Base-by-base conservation (phyloP, 2,113 vertebrate species). In the Oophaga pumilio region DNA sequence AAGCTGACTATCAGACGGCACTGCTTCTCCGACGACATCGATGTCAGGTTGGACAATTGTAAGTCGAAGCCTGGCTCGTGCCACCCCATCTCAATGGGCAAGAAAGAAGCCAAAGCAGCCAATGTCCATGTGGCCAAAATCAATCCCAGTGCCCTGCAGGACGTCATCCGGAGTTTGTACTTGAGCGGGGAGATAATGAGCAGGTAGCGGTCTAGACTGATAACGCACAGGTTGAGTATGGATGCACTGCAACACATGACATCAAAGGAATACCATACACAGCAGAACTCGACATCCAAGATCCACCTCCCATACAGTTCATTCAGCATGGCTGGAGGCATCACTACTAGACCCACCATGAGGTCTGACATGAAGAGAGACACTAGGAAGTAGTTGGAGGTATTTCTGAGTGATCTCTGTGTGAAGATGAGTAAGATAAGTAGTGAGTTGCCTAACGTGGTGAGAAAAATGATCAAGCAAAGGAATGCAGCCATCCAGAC, bases 181-280 rank as follows among this genome's bases (percentile, higher is more conserved):
- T 95, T 93, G 85, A 99, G 94, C 0, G 98, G 98, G 0, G 97
- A 98, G 80, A 97, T 97, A 91, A 99, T 99, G 91, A 99, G 96
- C 91, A 99, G 93, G 92, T 98, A 99, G 1, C 98, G 95, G 94
- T 99, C 98, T 93, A 99, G 91, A 93, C 98, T 99, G 94, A 99
- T 99, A 91, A 97, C 93, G 56, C 98, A 98, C 73, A 99, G 95
- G 95, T 99, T 99, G 88, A 99, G 96, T 91, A 99, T 99, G 93
- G 98, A 99, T 8, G 98, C 97, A 2, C 98, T 99, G 93, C 97
- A 99, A 94, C 97, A 99, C 98, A 99, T 98, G 89, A 99, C 96
- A 0, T 99, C 98, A 0, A 99, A 98, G 93, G 97, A 96, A 78
- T 95, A 95, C 98, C 98, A 99, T 86, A 99, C 93, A 0, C 95